A percentile compares a stretch with the other conserved stretches of the same genome.
phyloP scores from a whole-genome alignment of 2,797 vertebrate genomes.

The Liasis olivaceus region DNA sequence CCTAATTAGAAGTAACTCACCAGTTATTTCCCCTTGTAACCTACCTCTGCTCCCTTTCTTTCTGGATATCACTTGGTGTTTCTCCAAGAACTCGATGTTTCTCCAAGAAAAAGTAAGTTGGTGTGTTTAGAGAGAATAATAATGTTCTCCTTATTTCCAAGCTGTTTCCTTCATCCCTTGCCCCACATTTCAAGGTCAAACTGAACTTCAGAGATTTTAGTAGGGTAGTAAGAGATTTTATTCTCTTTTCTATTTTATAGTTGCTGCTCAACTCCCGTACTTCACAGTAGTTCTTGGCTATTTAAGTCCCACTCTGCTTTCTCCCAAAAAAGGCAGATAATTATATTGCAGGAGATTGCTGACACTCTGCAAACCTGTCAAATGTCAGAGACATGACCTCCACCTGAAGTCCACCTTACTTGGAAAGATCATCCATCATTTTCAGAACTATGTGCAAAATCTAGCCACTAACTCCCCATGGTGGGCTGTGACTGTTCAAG shows the following conservation, averaged over 20 bases:
- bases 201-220: neutral
- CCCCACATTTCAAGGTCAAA: neutral
- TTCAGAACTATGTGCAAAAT: neutral
- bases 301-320: neutral
- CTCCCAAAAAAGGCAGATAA: neutral
- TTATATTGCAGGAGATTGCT: neutral
- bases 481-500: neutral
- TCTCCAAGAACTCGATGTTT: no score
- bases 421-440: constrained; percentile 24
- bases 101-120: neutral
- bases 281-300: neutral
- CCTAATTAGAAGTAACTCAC: neutral
- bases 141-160: neutral
- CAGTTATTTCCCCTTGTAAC: neutral
- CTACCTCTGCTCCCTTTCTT: neutral
- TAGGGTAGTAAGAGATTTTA: neutral
- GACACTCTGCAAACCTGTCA: neutral
- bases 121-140: neutral
- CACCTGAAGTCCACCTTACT: constrained; percentile 4
- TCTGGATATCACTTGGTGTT: neutral
- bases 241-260: neutral
- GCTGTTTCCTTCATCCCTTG: neutral
- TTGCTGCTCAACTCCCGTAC: neutral
- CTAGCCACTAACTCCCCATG: neutral
- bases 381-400: neutral